Base-by-base conservation (phyloP, 2,888 invertebrate genomes). In the Hyposoter didymator region DNA sequence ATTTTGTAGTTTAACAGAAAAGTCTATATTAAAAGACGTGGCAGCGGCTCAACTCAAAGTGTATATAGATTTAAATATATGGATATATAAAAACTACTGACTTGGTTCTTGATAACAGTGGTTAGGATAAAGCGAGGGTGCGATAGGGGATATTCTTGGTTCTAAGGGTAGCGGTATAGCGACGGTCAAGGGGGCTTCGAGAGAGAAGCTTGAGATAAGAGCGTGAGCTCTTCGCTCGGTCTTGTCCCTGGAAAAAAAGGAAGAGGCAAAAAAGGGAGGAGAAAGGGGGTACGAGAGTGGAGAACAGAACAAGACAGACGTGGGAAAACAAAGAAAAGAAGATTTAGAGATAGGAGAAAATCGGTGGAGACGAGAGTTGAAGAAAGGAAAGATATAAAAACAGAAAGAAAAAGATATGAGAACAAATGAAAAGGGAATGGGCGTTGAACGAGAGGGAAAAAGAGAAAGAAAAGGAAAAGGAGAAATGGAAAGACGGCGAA, bases 141-240 rank as follows among this genome's bases (percentile, higher is more conserved):
- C 64, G 67, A 72, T 72, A 78, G 79, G 35, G 55, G 43, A 79
- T 79, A 74, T 32, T 70, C 32, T 78, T 67, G 35, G 2, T 17
- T 74, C 55, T 62, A 70, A 39, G 66, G 79, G 55, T 66, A 59
- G 55, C 47, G 35, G 62, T 55, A 59, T 67, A 52, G 28, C 64
- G 69, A 75, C 80, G 84, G 86, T 84, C 84, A 82, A 87, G 80
- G 79, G 67, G 80, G 43, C 76, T 82, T 66, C 55, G 66, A 52
- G 74, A 82, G 78, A 82, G 76, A 84, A 80, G 82, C 82, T 87
- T 66, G 79, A 82, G 82, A 87, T 84, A 80, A 87, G 79, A 72
- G 75, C 39, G 55, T 64, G 74, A 76, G 35, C 67, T 79, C 70
- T 64, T 76, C 67, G 32, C 72, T 66, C 59, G 43, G 66, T 72